Evolutionary conservation across 1,140 invertebrate species (phyloP), one percentile per base, ranked within the genome.

Genomic region (Drosophila tani): DNA sequence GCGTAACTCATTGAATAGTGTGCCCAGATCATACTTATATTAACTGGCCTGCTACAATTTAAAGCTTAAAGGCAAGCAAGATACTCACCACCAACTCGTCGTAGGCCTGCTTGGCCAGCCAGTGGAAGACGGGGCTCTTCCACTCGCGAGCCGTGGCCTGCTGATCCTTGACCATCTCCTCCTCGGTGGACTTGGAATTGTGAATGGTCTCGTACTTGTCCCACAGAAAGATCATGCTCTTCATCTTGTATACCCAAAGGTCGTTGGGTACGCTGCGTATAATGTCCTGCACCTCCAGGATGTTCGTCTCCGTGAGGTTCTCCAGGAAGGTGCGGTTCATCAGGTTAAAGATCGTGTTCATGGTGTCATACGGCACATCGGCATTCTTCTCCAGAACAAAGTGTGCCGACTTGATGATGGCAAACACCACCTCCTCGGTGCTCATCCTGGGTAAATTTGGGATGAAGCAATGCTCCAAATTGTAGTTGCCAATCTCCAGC

Each of bases 251-350:
- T 21, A 75, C 53, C 83, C 83, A 87, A 2, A 88, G 86, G 1
- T 79, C 71, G 55, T 87, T 87, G 32, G 83, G 83, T 8, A 88
- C 41, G 7, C 45, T 53, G 14, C 83, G 84, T 51, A 87, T 87
- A 4, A 88, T 65, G 15, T 87, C 81, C 49, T 87, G 84, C 0
- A 87, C 50, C 40, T 66, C 66, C 41, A 69, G 71, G 7, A 46
- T 59, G 40, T 87, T 88, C 2, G 69, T 11, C 41, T 80, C 70
- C 6, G 60, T 77, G 9, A 87, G 43, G n/a, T 87, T 83, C 27
- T 87, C 83, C 71, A 87, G 50, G 35, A 87, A 77, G 5, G 81
- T 87, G n/a, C 64, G 35, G 58, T 87, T 87, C 84, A 87, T 88
- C 32, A 87, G 29, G 6, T 76, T 87, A 21, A 87, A 70, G 14